A percentile compares a stretch with the other conserved stretches of the same genome.
phyloP scores from a whole-genome alignment of 1,140 invertebrate genomes.

The Zophobas morio region DNA sequence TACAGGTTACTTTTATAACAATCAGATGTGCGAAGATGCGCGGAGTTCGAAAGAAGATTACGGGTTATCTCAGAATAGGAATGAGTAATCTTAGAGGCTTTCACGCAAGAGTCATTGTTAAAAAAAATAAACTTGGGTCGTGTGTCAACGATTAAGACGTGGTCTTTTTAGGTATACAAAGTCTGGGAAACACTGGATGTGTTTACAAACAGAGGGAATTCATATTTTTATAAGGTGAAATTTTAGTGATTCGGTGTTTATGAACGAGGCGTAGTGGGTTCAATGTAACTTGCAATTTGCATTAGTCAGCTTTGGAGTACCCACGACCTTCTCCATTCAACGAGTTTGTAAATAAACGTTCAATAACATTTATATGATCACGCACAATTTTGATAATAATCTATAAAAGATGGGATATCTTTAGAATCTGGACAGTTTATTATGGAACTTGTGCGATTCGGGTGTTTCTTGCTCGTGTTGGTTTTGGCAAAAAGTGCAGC shows the following conservation, averaged over 20 bases:
- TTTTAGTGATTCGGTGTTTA: not conserved
- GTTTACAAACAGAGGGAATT: not conserved
- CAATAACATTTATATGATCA: slow-evolving; percentile 28
- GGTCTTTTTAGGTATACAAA: no score
- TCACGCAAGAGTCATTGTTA: not conserved
- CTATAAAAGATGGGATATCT: slow-evolving; percentile 16
- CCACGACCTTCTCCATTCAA: slow-evolving; percentile 27
- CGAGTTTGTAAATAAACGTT: slow-evolving; percentile 39
- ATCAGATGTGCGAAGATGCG: slow-evolving; percentile 32
- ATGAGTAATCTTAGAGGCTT: slow-evolving; percentile 5
- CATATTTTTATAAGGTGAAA: not conserved
- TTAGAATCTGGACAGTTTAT: slow-evolving; percentile 1
- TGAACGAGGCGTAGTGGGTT: slow-evolving; percentile 5
- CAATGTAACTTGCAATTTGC: slow-evolving; percentile 24
- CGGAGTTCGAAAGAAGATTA: slow-evolving; percentile 26
- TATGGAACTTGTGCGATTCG: slow-evolving; percentile 20
- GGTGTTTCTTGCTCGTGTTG: slow-evolving; percentile 1
- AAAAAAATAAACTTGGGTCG: slow-evolving; percentile 1
- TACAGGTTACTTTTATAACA: slow-evolving; percentile 39
- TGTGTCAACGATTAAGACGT: not conserved
- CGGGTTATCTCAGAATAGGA: slow-evolving; percentile 32
- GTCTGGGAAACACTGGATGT: not conserved
- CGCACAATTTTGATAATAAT: slow-evolving; percentile 29
- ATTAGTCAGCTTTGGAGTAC: slow-evolving; percentile 23
- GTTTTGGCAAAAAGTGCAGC: slow-evolving; percentile 16